Evolutionary conservation across 2,888 invertebrate species (phyloP).

Genomic region (Zootermopsis nevadensis): DNA sequence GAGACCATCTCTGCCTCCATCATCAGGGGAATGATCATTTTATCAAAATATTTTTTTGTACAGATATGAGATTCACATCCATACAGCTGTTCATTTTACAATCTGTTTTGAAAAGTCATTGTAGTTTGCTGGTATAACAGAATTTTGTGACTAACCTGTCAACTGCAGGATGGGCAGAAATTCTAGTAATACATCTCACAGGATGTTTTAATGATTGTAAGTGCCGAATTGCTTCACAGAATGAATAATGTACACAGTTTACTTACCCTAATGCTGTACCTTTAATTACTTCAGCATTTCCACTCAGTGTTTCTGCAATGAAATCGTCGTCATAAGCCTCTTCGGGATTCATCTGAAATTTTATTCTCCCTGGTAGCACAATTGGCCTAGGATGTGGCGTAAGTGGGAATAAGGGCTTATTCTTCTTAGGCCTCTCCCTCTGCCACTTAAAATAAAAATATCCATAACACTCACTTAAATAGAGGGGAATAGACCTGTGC

Average conservation of each 20-base stretch:
- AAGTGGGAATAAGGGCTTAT: constrained; percentile 61
- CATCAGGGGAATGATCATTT: too few species aligned
- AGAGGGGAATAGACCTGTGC: background rate
- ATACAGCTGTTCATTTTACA: too few species aligned
- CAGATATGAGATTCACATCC: too few species aligned
- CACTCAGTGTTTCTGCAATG: constrained; percentile 85
- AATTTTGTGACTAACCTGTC: too few species aligned
- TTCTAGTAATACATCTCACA: too few species aligned
- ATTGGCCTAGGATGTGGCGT: constrained; percentile 77
- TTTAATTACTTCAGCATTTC: constrained; percentile 87
- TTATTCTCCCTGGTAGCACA: constrained; percentile 81
- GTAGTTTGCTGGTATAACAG: too few species aligned
- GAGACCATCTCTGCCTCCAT: too few species aligned
- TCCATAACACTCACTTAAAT: background rate
- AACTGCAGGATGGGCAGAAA: too few species aligned
- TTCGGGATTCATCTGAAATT: constrained; percentile 77
- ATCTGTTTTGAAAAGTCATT: too few species aligned
- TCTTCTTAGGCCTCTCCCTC: constrained; percentile 44
- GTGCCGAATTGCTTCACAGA: too few species aligned
- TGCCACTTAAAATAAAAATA: constrained; percentile 33
- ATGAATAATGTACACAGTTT: background rate
- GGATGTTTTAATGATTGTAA: too few species aligned
- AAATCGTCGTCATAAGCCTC: constrained; percentile 91
- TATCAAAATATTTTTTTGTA: too few species aligned
- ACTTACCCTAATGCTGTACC: constrained; percentile 87